phyloP scores from a whole-genome alignment of 2,888 invertebrate species.

The Megastigmus dorsalis region DNA sequence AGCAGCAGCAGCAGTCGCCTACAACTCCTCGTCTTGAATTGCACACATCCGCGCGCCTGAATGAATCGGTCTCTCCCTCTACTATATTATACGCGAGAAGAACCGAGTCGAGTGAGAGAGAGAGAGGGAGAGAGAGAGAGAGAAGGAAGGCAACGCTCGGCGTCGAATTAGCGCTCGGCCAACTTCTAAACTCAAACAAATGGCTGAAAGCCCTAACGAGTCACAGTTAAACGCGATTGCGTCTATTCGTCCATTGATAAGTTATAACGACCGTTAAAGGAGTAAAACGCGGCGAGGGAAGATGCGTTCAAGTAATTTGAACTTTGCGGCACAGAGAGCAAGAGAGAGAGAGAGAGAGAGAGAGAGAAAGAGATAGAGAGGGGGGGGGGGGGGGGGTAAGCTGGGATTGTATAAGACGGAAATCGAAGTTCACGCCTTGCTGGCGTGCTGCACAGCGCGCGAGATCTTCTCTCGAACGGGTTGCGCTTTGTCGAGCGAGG shows the following conservation, averaged over 20 bases:
- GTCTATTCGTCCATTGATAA: slow-evolving; percentile 59
- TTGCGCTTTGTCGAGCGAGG: slow-evolving; percentile 14
- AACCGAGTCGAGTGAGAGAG: no score
- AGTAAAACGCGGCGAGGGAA: slow-evolving; percentile 26
- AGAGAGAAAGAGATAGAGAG: no score
- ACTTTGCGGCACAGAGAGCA: slow-evolving; percentile 17
- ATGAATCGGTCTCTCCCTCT: slow-evolving; percentile 42
- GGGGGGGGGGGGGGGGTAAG: no score
- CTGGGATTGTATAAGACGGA: slow-evolving; percentile 6
- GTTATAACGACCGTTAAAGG: slow-evolving; percentile 60
- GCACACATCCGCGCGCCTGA: slow-evolving; percentile 19
- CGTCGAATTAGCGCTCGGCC: slow-evolving; percentile 55
- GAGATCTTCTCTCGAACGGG: slow-evolving; percentile 8
- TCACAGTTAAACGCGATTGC: slow-evolving; percentile 63
- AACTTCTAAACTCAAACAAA: slow-evolving; percentile 69
- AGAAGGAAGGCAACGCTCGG: no score
- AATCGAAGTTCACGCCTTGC: slow-evolving; percentile 48
- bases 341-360: no score
- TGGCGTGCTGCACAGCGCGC: not conserved
- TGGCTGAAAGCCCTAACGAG: slow-evolving; percentile 68
- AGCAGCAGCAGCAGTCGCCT: no score
- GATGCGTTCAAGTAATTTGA: slow-evolving; percentile 34
- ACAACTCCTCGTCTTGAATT: no score
- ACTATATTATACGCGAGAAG: no score
- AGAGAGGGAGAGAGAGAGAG: no score